Evolutionary conservation across 2,797 vertebrate species (phyloP).

Genomic region (Streptopelia turtur): DNA sequence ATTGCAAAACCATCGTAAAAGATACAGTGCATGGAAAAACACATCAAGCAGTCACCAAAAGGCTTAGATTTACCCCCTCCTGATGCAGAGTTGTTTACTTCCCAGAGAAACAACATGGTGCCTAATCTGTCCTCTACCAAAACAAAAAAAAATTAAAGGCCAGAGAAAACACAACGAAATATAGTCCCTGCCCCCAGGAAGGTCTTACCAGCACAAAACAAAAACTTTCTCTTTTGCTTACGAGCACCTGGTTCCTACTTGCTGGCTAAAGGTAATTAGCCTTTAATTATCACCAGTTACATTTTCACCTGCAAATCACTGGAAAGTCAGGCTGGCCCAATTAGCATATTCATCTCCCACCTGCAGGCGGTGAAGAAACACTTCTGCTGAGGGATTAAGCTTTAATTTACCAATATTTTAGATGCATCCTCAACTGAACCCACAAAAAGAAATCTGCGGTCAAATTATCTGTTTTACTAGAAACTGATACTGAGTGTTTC

Average conservation of each 20-base stretch:
- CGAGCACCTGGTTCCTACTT: conserved; percentile 37
- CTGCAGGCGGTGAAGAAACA: conserved; percentile 6
- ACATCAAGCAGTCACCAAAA: background rate
- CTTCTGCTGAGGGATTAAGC: conserved; percentile 22
- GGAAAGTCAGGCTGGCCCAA: conserved; percentile 6
- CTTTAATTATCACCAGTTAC: conserved; percentile 65
- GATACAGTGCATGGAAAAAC: background rate
- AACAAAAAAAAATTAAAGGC: background rate
- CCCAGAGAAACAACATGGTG: background rate
- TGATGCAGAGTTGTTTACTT: background rate
- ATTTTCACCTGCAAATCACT: conserved; percentile 59
- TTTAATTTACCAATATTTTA: background rate
- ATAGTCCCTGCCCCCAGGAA: background rate
- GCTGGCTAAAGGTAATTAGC: conserved; percentile 53
- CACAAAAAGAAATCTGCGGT: background rate
- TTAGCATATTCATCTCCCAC: conserved; percentile 55
- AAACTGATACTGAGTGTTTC: background rate
- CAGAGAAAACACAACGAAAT: background rate
- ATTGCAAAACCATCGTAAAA: background rate
- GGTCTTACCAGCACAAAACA: background rate
- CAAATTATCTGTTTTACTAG: background rate
- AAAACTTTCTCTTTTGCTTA: background rate
- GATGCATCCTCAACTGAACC: background rate
- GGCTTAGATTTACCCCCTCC: background rate
- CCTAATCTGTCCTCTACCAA: background rate